A percentile compares a stretch with the other conserved stretches of the same genome.
Evolutionary conservation across 2,113 vertebrate genomes (phyloP).

Genomic region (Eublepharis macularius): DNA sequence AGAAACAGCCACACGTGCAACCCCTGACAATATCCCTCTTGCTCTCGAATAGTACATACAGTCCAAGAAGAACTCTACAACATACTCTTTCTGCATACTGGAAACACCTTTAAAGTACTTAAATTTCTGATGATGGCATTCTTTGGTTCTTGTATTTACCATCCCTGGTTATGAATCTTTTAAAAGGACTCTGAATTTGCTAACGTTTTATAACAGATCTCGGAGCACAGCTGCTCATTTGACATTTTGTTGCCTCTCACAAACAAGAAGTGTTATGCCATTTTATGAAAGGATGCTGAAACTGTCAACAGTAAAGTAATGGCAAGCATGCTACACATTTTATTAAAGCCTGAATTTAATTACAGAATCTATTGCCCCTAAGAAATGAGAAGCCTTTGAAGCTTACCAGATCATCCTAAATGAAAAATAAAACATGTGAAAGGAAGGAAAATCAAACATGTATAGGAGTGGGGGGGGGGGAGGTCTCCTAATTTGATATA

Average conservation of each 20-base stretch:
- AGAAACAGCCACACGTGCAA: neutral
- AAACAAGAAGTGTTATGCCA: slow-evolving; percentile 37
- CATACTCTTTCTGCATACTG: neutral
- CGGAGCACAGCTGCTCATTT: slow-evolving; percentile 51
- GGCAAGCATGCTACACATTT: slow-evolving; percentile 50
- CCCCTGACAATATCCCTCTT: neutral
- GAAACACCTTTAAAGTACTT: neutral
- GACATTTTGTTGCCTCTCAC: slow-evolving; percentile 47
- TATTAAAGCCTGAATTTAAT: slow-evolving; percentile 62
- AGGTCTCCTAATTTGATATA: slow-evolving; percentile 43
- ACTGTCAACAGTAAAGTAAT: slow-evolving; percentile 57
- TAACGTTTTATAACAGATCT: slow-evolving; percentile 35
- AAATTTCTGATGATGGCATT: neutral
- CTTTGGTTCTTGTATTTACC: neutral
- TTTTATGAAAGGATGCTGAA: slow-evolving; percentile 54
- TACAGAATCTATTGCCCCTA: slow-evolving; percentile 57
- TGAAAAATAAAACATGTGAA: slow-evolving; percentile 16
- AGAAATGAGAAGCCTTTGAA: slow-evolving; percentile 52
- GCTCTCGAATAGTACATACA: neutral
- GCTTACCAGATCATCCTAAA: slow-evolving; percentile 51
- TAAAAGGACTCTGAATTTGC: slow-evolving; percentile 7
- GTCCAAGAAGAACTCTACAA: neutral
- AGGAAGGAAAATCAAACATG: neutral
- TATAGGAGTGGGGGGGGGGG: slow-evolving; percentile 2
- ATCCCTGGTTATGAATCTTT: slow-evolving; percentile 22